Conservation (phyloP, 2,113 vertebrate species). For the Cyprinodon brontotheroides region DNA sequence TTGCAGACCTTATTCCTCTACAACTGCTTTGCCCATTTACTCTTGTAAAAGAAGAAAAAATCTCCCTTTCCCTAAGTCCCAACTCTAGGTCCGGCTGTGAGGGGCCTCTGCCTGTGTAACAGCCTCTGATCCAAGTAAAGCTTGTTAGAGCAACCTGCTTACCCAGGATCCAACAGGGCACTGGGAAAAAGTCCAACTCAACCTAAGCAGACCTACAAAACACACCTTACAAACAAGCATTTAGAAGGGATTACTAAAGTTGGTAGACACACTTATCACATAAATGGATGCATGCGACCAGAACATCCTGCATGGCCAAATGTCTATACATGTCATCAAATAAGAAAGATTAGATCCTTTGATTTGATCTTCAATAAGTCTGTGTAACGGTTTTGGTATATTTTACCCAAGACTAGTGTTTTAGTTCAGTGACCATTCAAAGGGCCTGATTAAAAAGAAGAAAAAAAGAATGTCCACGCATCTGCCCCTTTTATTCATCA, state of each 20-base stretch:
- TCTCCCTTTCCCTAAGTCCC: not conserved
- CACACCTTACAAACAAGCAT: constrained; percentile 27
- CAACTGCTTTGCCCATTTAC: constrained; percentile 1
- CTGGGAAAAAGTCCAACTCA: constrained; percentile 31
- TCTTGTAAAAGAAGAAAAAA: not conserved
- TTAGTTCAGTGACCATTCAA: constrained; percentile 26
- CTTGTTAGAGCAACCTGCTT: constrained; percentile 55
- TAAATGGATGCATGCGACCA: constrained; percentile 38
- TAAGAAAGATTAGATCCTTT: constrained; percentile 24
- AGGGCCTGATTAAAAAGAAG: not conserved
- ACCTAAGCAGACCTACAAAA: constrained; percentile 21
- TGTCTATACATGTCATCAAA: constrained; percentile 14
- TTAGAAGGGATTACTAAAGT: constrained; percentile 30
- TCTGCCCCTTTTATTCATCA: constrained; percentile 16
- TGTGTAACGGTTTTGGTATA: not conserved
- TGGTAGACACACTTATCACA: constrained; percentile 45
- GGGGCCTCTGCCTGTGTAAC: constrained; percentile 43
- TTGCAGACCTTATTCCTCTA: not conserved
- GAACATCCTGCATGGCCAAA: constrained; percentile 34
- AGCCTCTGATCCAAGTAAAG: constrained; percentile 50
- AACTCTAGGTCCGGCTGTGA: constrained; percentile 26
- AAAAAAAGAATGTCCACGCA: not conserved
- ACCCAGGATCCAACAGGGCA: constrained; percentile 28
- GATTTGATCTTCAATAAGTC: not conserved
- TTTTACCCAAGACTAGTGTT: constrained; percentile 11